Conservation (phyloP, 2,113 vertebrate species). For the Heliornis fulica region DNA sequence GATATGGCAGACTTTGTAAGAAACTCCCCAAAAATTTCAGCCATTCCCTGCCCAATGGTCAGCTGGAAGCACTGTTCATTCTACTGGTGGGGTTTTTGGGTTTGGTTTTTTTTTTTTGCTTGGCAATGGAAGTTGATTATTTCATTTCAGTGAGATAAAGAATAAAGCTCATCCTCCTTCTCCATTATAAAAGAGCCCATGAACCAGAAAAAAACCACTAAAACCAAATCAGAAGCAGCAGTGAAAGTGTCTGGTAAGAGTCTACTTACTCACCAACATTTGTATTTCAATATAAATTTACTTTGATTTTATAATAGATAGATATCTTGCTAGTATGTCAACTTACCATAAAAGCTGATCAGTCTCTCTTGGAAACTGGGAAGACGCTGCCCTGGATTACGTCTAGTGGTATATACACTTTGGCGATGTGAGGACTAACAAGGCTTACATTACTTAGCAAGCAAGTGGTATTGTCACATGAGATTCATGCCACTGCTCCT, state of each 20-base stretch:
- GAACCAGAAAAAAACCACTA: background rate
- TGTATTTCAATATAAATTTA: background rate
- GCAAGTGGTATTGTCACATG: background rate
- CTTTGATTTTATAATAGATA: background rate
- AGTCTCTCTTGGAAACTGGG: background rate
- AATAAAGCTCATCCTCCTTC: background rate
- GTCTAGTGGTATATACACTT: too few relatives aligned
- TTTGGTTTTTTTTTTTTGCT: background rate
- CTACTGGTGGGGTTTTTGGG: too few relatives aligned
- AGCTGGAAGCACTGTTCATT: background rate
- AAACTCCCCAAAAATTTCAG: background rate
- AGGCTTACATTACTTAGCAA: background rate
- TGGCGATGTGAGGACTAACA: background rate
- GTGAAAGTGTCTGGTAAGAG: background rate
- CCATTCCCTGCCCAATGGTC: background rate
- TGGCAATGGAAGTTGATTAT: background rate
- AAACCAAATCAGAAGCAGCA: background rate
- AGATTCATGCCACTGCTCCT: background rate
- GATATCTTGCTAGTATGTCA: background rate
- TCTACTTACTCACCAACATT: background rate
- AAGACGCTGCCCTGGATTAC: background rate
- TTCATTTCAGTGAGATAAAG: background rate
- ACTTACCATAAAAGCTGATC: background rate
- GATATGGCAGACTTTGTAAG: background rate
- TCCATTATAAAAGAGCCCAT: background rate